Evolutionary conservation across 2,113 vertebrate genomes (phyloP).

Genomic region (Oryzias curvinotus): DNA sequence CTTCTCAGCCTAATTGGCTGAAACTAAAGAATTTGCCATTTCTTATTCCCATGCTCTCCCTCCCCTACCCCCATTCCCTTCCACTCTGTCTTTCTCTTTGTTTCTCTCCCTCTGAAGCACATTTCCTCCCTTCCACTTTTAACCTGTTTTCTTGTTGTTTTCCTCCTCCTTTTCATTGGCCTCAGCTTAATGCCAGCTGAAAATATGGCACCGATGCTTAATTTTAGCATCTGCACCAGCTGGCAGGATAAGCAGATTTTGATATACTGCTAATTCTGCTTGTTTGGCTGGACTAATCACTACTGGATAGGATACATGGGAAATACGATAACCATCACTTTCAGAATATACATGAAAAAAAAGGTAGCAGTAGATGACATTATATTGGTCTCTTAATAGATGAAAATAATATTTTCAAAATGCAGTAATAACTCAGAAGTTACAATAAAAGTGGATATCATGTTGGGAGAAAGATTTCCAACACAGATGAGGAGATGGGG

Average conservation of each 20-base stretch:
- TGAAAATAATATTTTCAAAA: conserved; percentile 70
- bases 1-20: conserved; percentile 82
- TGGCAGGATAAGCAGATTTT: conserved; percentile 76
- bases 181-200: conserved; percentile 56
- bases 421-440: conserved; percentile 64
- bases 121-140: conserved; percentile 45
- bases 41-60: conserved; percentile 67
- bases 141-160: conserved; percentile 54
- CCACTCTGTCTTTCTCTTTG: conserved; percentile 40
- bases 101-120: conserved; percentile 42
- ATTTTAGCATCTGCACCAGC: conserved; percentile 81
- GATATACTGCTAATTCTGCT: conserved; percentile 76
- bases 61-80: conserved; percentile 33
- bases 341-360: conserved; percentile 47
- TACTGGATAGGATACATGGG: conserved; percentile 66
- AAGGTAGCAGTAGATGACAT: conserved; percentile 55
- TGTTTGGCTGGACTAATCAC: conserved; percentile 79
- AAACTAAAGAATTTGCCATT: conserved; percentile 81
- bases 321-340: conserved; percentile 62
- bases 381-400: conserved; percentile 61
- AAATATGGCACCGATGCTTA: conserved; percentile 64
- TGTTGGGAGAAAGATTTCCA: conserved; percentile 55
- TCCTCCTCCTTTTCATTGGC: conserved; percentile 34
- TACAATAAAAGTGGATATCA: conserved; percentile 57
- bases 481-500: conserved; percentile 45